Evolutionary conservation across 2,113 vertebrate genomes (phyloP).

Genomic region (Indicator maculatus): DNA sequence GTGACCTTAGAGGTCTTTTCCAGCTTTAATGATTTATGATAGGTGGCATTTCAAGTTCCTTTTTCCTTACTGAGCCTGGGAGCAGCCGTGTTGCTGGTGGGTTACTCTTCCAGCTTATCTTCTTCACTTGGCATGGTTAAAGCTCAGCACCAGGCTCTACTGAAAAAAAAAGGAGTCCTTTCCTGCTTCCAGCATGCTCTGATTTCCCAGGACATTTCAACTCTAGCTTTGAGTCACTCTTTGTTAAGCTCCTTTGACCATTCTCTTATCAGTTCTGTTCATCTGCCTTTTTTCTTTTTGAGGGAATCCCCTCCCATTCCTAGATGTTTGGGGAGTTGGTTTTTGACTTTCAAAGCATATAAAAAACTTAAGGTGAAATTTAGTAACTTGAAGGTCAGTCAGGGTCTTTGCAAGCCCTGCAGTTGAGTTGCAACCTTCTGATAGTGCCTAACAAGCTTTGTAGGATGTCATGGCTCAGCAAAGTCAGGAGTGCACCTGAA

Average conservation of each 20-base stretch:
- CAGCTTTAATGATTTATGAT: too few species aligned
- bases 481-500: background rate
- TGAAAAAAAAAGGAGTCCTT: background rate
- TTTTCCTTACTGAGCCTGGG: background rate
- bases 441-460: background rate
- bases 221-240: background rate
- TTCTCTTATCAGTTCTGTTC: background rate
- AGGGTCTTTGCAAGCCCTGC: background rate
- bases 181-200: background rate
- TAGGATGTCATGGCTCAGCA: background rate
- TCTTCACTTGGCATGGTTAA: background rate
- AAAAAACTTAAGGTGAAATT: background rate
- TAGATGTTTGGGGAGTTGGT: too few species aligned
- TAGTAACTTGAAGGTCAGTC: background rate
- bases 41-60: background rate
- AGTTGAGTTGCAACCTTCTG: background rate
- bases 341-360: background rate
- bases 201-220: background rate
- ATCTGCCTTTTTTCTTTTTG: background rate
- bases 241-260: background rate
- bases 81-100: background rate
- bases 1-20: too few species aligned
- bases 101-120: background rate
- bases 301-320: background rate
- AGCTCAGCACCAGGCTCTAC: background rate